Conservation (phyloP, 2,888 invertebrate species). For the Agrilus cyanescens region DNA sequence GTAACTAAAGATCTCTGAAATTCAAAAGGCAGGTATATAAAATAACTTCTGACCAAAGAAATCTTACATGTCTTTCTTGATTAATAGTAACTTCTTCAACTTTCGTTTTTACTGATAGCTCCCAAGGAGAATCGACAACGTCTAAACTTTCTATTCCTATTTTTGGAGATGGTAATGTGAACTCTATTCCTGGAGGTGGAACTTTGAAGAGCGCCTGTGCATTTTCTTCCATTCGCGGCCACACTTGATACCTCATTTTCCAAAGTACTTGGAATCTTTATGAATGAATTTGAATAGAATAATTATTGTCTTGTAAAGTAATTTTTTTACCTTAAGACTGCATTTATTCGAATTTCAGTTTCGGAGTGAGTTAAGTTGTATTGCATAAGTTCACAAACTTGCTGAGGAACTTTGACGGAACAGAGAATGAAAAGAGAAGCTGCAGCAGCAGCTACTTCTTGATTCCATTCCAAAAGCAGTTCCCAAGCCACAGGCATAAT, state of each 20-base stretch:
- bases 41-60: neutral
- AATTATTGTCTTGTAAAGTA: neutral
- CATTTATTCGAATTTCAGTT: constrained; percentile 69
- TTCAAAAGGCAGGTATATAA: neutral
- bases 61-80: constrained; percentile 85
- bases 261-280: constrained; percentile 82
- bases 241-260: constrained; percentile 95
- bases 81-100: constrained; percentile 98
- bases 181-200: constrained; percentile 97
- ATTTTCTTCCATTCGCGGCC: constrained; percentile 98
- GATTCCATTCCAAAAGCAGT: constrained; percentile 81
- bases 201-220: constrained; percentile 95
- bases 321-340: constrained; percentile 52
- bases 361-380: constrained; percentile 76
- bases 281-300: neutral
- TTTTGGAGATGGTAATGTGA: constrained; percentile 96
- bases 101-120: constrained; percentile 94
- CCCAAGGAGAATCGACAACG: constrained; percentile 98
- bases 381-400: constrained; percentile 82
- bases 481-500: constrained; percentile 93
- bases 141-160: constrained; percentile 92
- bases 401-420: constrained; percentile 83
- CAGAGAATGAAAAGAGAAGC: constrained; percentile 86
- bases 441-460: constrained; percentile 72
- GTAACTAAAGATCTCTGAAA: constrained; percentile 84